Conservation (phyloP, 2,113 vertebrate species). For the Amphiprion ocellaris region DNA sequence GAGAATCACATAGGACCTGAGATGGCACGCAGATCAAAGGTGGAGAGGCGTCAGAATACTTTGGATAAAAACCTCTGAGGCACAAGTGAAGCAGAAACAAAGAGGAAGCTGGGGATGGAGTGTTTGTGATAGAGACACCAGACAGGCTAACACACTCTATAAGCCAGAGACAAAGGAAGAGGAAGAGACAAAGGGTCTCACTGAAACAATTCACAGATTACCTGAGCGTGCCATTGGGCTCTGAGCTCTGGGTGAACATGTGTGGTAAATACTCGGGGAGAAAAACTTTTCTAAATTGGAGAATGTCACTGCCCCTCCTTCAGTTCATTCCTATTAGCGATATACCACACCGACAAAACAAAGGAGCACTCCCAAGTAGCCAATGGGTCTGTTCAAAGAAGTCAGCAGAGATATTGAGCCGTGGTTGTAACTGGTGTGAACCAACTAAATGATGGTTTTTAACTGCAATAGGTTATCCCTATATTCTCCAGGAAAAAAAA, state of each 20-base stretch:
- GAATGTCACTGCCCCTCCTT: constrained; percentile 78
- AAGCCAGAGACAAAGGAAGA: constrained; percentile 46
- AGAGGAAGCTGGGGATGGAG: constrained; percentile 41
- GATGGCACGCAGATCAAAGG: constrained; percentile 87
- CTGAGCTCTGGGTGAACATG: constrained; percentile 46
- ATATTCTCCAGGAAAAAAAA: constrained; percentile 41
- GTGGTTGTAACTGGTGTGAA: constrained; percentile 34
- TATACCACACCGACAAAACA: constrained; percentile 54
- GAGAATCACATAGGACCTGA: constrained; percentile 95
- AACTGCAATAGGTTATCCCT: constrained; percentile 29
- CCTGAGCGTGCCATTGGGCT: constrained; percentile 59
- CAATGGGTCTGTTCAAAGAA: constrained; percentile 44
- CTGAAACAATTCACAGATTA: constrained; percentile 61
- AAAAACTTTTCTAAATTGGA: constrained; percentile 64
- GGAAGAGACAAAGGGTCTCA: constrained; percentile 27
- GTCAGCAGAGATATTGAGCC: constrained; percentile 14
- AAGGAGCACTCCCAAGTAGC: constrained; percentile 61
- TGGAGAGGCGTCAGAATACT: constrained; percentile 88
- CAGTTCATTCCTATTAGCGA: constrained; percentile 67
- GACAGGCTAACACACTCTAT: constrained; percentile 44
- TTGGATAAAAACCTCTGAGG: constrained; percentile 91
- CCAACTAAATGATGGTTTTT: constrained; percentile 45
- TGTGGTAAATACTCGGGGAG: constrained; percentile 73
- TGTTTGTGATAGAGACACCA: constrained; percentile 49
- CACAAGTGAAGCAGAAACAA: constrained; percentile 37